Conservation (phyloP, 2,797 vertebrate species). For the Danionella dracula region DNA sequence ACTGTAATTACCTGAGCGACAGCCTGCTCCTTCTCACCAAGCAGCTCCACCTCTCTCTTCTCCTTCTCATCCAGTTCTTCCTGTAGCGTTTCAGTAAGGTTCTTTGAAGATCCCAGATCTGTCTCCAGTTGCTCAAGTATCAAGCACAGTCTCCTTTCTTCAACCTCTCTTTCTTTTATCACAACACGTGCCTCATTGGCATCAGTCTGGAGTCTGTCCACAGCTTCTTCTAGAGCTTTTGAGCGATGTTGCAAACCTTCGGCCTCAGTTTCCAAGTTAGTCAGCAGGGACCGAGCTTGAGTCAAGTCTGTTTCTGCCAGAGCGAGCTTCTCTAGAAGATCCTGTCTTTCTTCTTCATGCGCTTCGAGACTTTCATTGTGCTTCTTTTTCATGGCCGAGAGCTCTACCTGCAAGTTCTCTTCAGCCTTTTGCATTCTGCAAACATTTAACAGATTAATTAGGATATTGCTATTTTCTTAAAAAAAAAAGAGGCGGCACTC, state of each 20-base stretch:
- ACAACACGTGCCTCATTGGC: constrained; percentile 60
- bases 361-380: constrained; percentile 60
- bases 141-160: constrained; percentile 75
- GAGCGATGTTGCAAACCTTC: constrained; percentile 64
- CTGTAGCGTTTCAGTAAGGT: constrained; percentile 76
- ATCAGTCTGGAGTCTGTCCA: constrained; percentile 66
- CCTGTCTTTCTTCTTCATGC: constrained; percentile 67
- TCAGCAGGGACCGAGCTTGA: constrained; percentile 56
- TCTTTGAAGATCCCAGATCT: constrained; percentile 82
- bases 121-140: constrained; percentile 81
- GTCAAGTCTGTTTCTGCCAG: constrained; percentile 58
- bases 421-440: constrained; percentile 75
- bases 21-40: constrained; percentile 85
- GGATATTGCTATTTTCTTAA: too few relatives aligned
- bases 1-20: constrained; percentile 63
- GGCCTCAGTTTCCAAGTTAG: constrained; percentile 66
- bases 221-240: constrained; percentile 71
- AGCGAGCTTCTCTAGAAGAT: constrained; percentile 61
- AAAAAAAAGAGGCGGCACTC: too few relatives aligned
- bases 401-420: constrained; percentile 64
- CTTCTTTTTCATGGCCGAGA: constrained; percentile 63
- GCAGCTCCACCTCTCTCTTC: constrained; percentile 78
- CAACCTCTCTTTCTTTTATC: constrained; percentile 74
- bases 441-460: neutral
- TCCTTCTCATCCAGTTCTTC: constrained; percentile 80